phyloP scores from a whole-genome alignment of 2,797 vertebrate genomes.

The Enteromius radiatus region DNA sequence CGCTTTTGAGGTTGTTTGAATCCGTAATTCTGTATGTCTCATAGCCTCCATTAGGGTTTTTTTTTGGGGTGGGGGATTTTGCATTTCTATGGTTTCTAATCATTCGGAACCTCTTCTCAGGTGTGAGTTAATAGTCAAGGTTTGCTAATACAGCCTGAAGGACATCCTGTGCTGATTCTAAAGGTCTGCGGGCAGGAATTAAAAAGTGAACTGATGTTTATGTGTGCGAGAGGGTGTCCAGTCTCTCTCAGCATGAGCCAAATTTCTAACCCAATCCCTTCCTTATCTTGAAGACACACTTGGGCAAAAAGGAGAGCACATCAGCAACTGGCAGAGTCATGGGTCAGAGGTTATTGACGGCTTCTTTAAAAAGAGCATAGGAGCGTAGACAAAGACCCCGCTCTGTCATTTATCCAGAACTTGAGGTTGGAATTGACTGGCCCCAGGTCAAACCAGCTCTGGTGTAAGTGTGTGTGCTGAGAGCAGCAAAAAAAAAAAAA shows the following conservation, averaged over 20 bases:
- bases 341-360: conserved; percentile 29
- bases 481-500: not conserved
- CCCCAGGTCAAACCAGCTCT: conserved; percentile 21
- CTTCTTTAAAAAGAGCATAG: conserved; percentile 24
- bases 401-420: conserved; percentile 35
- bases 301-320: conserved; percentile 8
- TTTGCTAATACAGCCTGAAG: not conserved
- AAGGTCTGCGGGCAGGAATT: conserved; percentile 20
- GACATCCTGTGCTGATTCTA: not conserved
- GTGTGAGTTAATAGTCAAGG: conserved; percentile 21
- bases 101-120: not conserved
- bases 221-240: not conserved
- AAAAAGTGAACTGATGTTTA: conserved; percentile 28
- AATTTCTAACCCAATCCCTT: conserved; percentile 25
- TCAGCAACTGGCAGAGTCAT: conserved; percentile 30
- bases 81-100: conserved; percentile 18
- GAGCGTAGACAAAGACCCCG: conserved; percentile 13
- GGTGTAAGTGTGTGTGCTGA: not conserved
- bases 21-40: not conserved
- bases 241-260: not conserved
- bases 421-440: conserved; percentile 42
- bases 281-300: conserved; percentile 41
- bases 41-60: not conserved
- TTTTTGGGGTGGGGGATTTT: not conserved
- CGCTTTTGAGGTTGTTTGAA: not conserved